These are phyloP conservation scores for Stramonita haemastoma DNA, from an alignment of 2,888 invertebrate species.

Conservation along the genomic window DNA sequence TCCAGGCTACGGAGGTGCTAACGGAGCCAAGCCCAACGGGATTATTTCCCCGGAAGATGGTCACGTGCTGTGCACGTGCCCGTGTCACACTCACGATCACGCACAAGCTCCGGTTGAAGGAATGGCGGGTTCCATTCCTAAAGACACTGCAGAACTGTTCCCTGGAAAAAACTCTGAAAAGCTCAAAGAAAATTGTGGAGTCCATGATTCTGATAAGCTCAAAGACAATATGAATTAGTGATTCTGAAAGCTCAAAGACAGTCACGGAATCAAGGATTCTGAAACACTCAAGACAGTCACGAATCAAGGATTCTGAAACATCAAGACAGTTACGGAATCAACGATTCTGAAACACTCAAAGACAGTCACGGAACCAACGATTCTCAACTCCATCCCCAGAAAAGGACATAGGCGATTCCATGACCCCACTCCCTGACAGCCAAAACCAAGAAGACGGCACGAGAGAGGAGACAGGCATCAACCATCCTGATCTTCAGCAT, in stretches of 20 bases:
- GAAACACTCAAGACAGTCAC: background rate
- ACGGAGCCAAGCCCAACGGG: background rate
- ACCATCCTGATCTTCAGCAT: background rate
- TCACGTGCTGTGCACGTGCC: constrained; percentile 30
- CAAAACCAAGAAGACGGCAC: background rate
- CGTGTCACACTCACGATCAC: background rate
- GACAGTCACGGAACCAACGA: background rate
- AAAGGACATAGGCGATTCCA: background rate
- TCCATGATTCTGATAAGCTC: background rate
- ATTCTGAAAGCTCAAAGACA: too few species aligned
- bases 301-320: background rate
- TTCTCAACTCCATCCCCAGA: background rate
- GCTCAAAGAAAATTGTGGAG: background rate
- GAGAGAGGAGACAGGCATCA: background rate
- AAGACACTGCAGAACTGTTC: background rate
- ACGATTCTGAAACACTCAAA: background rate
- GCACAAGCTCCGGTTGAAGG: background rate
- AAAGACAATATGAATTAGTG: background rate
- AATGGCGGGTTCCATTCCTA: background rate
- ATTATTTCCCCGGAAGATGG: constrained; percentile 26
- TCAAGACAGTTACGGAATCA: background rate
- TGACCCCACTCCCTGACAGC: background rate
- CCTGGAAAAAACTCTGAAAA: background rate
- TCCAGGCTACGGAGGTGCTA: background rate
- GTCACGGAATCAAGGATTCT: background rate